Evolutionary conservation across 1,140 invertebrate species (phyloP).

Genomic region (Pissodes strobi): DNA sequence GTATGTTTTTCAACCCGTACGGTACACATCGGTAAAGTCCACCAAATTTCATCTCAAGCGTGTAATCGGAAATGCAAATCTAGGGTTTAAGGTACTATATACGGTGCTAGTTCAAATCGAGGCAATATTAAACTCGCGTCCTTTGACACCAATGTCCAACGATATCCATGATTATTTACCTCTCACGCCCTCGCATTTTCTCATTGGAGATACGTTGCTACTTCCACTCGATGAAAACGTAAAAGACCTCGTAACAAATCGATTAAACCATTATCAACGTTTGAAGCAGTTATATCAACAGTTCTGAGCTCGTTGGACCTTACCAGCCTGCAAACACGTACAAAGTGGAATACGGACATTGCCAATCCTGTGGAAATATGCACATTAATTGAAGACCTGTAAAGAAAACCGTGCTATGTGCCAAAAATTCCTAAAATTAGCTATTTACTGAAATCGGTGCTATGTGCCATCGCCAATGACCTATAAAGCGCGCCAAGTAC

Average conservation of each 20-base stretch:
- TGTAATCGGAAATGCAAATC: constrained; percentile 36
- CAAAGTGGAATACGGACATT: no score
- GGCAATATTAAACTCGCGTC: constrained; percentile 46
- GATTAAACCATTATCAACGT: not conserved
- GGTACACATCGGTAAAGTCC: constrained; percentile 46
- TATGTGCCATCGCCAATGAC: no score
- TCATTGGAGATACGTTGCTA: constrained; percentile 48
- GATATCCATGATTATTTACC: constrained; percentile 38
- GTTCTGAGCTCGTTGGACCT: no score
- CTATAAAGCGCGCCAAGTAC: no score
- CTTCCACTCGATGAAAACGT: constrained; percentile 27
- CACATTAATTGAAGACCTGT: no score
- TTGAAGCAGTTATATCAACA: not conserved
- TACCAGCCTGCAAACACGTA: no score
- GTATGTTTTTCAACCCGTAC: constrained; percentile 47
- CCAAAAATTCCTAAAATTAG: no score
- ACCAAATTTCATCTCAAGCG: constrained; percentile 45
- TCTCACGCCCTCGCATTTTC: constrained; percentile 52
- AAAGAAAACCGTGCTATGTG: no score
- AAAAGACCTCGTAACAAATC: not conserved
- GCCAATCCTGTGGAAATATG: no score
- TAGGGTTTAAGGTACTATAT: constrained; percentile 45
- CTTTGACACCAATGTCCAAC: constrained; percentile 42
- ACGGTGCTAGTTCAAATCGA: constrained; percentile 38
- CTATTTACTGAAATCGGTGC: no score